Base-by-base conservation (phyloP, 2,113 vertebrate species). In the Pseudonaja textilis region DNA sequence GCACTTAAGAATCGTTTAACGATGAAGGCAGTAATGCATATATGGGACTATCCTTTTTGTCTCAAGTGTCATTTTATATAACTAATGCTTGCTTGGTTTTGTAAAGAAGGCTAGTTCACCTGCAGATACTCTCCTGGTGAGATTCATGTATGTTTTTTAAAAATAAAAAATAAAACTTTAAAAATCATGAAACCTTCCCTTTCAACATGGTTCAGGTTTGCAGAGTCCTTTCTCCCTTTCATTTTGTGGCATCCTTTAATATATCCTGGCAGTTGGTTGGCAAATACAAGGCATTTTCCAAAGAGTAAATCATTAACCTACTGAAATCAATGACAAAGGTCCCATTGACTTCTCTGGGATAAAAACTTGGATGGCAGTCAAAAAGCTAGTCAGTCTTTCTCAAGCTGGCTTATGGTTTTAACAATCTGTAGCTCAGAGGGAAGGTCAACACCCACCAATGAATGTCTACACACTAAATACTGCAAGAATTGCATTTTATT, bases 31-130 rank as follows among this genome's bases (percentile, higher is more conserved):
- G 12, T 20, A 59, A 91, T 88, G 22, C 90, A 91, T 89, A 91
- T 26, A 91, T 85, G 91, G 0, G 0, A 90, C 34, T 23, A 42
- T 86, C 92, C 92, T 91, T 95, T 97, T 96, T 93, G 95, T 90
- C 95, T 94, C 94, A 96, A 96, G 52, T 93, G 64, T 56, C 87
- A 96, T 61, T 92, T 95, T 97, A 93, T 85, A 95, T 88, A 57
- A 3, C 11, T 87, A 95, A 93, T 90, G 93, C 94, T 96, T 95
- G 90, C 96, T 95, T 95, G 97, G 92, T 94, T 95, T 95, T 94
- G 96, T 95, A 97, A 95, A 92, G 89, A 94, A 90, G 74, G 64
- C 57, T 94, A 34, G 0, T 94, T 93, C 92, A 91, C 90, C 91
- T 89, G 93, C 0, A 93, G n/a, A 47, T 42, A 47, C 0, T 5